phyloP scores from a whole-genome alignment of 2,888 invertebrate species.

The Nowickia ferox region DNA sequence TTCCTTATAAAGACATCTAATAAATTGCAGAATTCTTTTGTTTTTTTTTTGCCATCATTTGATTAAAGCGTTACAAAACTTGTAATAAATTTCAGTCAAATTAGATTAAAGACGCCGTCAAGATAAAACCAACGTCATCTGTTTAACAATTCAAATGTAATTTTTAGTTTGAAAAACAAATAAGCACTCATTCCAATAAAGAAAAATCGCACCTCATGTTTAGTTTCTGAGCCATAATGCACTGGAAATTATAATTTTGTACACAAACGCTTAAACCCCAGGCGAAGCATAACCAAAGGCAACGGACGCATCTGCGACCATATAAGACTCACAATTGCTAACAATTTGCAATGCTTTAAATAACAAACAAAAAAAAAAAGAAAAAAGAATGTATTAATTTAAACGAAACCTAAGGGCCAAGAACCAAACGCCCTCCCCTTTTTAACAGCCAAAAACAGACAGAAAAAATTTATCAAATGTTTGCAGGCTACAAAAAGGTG shows the following conservation, averaged over 20 bases:
- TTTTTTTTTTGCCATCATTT: not conserved
- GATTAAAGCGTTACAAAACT: conserved; percentile 46
- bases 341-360: conserved; percentile 65
- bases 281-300: conserved; percentile 62
- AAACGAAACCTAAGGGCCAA: conserved; percentile 22
- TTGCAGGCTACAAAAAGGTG: conserved; percentile 21
- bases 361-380: conserved; percentile 7
- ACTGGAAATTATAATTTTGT: conserved; percentile 35
- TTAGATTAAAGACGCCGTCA: conserved; percentile 14
- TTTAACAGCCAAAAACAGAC: not conserved
- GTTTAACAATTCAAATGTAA: conserved; percentile 61
- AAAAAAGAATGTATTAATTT: conserved; percentile 67
- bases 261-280: conserved; percentile 23
- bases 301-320: conserved; percentile 60
- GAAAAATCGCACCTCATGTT: conserved; percentile 43
- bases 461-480: not conserved
- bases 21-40: conserved; percentile 29
- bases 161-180: conserved; percentile 29
- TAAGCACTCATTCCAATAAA: not conserved
- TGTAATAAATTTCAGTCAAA: conserved; percentile 55
- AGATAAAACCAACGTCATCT: conserved; percentile 63
- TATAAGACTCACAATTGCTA: conserved; percentile 1
- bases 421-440: conserved; percentile 40
- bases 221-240: conserved; percentile 29
- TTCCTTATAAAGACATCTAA: conserved; percentile 43